Evolutionary conservation across 2,888 invertebrate species (phyloP), one percentile per base, ranked within the genome.

Genomic region (Thelaira solivaga): DNA sequence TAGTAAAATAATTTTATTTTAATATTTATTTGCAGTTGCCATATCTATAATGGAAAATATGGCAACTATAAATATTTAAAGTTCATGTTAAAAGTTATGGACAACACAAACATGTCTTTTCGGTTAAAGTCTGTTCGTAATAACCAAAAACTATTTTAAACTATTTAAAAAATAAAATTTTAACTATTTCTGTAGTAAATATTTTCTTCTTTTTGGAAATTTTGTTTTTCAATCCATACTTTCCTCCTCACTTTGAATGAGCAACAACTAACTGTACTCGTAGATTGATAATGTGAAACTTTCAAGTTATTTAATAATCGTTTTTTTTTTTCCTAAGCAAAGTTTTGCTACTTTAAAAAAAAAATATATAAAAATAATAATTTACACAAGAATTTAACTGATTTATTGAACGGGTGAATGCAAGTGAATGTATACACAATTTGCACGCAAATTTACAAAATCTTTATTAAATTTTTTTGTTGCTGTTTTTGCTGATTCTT

Each of bases 331-430:
- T 34, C 11, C n/a, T 36, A 47, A 16, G 11, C n/a, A 49, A 47
- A 16, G 11, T 34, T 29, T 41, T 29, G 13, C 20, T 29, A 6
- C 6, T 47, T 45, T 18, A 24, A 13, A 41, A 51, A 53, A n/a
- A n/a, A n/a, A n/a, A n/a, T n/a, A n/a, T n/a, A n/a, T n/a, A n/a
- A n/a, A n/a, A n/a, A n/a, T n/a, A n/a, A 43, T n/a, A 29, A 11
- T 69, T 69, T 69, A 59, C 49, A 69, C 68, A 69, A 69, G 68
- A 69, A 69, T 69, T 41, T 29, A 69, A 69, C 57, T 57, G 68
- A 68, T 68, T 68, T 57, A 68, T 57, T 68, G 68, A 68, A 68
- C 59, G 68, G 59, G 47, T 69, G 39, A 68, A 47, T 69, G 68
- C n/a, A n/a, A 57, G 18, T 57, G 57, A 55, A 22, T 59, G 29